These are phyloP conservation scores for Prunella fulvescens DNA, from an alignment of 2,113 vertebrate species.

Conservation along the genomic window DNA sequence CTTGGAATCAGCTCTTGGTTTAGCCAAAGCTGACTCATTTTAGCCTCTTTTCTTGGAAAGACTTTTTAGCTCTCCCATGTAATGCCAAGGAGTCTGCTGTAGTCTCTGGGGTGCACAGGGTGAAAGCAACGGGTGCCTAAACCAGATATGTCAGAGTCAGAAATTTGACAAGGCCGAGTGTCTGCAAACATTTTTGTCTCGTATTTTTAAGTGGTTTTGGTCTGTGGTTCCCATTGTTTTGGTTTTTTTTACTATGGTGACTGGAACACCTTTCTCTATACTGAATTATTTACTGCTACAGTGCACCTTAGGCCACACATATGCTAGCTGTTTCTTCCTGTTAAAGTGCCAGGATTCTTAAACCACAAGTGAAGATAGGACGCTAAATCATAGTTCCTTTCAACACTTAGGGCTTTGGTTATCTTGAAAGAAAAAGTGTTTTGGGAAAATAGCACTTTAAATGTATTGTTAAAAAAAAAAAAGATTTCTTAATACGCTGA, in stretches of 20 bases:
- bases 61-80: not conserved
- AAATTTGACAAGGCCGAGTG: not conserved
- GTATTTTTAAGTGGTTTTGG: not conserved
- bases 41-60: not conserved
- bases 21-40: not conserved
- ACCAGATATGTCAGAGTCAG: not conserved
- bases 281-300: not conserved
- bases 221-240: not conserved
- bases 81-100: not conserved
- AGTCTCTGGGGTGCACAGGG: not conserved
- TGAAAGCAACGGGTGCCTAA: not conserved
- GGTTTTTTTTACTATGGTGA: not conserved
- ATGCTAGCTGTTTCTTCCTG: not conserved
- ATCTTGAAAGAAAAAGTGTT: not conserved
- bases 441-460: slow-evolving; percentile 14
- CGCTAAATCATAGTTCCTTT: not conserved
- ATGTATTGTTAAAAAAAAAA: slow-evolving; percentile 19
- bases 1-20: not conserved
- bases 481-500: slow-evolving; percentile 24
- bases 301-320: not conserved
- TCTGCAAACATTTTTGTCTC: not conserved
- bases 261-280: not conserved
- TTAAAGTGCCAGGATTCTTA: not conserved
- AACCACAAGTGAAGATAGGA: not conserved
- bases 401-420: not conserved